Conservation (phyloP, 2,888 invertebrate genomes). For the Odontomyia ornata region DNA sequence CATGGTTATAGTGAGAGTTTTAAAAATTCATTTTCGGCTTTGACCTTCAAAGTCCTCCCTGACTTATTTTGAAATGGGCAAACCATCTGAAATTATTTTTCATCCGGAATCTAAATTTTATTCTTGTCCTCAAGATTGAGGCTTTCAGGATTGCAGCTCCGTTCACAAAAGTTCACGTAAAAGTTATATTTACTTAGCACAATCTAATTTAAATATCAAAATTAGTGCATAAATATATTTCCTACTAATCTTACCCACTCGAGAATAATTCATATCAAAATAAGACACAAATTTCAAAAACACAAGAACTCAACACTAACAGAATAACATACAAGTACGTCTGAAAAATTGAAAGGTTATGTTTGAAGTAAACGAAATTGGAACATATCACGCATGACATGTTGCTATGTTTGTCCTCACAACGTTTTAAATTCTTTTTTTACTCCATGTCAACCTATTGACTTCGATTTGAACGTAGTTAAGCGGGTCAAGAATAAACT, state of each 20-base stretch:
- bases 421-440: not conserved
- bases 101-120: no score
- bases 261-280: not conserved
- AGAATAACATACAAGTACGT: not conserved
- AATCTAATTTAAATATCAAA: no score
- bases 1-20: no score
- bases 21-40: no score
- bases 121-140: no score
- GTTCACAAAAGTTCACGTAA: no score
- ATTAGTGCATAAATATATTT: no score
- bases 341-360: not conserved
- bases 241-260: not conserved
- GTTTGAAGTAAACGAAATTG: not conserved
- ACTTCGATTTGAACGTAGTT: not conserved
- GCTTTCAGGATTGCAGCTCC: no score
- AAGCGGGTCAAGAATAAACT: not conserved
- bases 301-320: not conserved
- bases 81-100: no score
- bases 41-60: no score
- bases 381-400: conserved; percentile 16
- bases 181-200: no score
- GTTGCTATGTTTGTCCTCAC: conserved; percentile 38
- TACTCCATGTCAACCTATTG: not conserved
- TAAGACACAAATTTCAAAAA: not conserved
- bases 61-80: no score